Conservation (phyloP, 1,140 invertebrate species). For the Drosophila pandora region DNA sequence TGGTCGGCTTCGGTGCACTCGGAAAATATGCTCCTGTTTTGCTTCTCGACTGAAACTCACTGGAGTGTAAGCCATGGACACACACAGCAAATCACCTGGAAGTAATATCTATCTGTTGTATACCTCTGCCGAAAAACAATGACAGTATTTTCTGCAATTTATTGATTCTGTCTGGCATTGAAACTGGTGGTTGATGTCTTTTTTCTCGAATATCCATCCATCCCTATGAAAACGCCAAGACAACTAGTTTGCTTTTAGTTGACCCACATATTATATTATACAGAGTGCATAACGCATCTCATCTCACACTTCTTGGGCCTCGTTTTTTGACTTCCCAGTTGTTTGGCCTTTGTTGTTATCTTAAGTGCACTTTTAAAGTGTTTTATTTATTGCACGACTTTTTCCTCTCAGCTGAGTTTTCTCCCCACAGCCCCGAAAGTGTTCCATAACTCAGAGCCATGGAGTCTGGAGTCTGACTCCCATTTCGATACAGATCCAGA, state of each 20-base stretch:
- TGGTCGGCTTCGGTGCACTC: slow-evolving; percentile 24
- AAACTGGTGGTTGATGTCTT: slow-evolving; percentile 57
- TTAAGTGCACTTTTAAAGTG: slow-evolving; percentile 77
- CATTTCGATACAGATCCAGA: slow-evolving; percentile 35
- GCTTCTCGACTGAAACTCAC: slow-evolving; percentile 43
- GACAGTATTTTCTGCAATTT: slow-evolving; percentile 54
- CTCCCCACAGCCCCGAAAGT: slow-evolving; percentile 48
- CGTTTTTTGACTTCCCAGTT: slow-evolving; percentile 39
- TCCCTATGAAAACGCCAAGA: slow-evolving; percentile 1
- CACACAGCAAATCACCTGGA: slow-evolving; percentile 76
- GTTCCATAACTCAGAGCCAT: slow-evolving; percentile 68
- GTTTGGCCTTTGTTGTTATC: slow-evolving; percentile 55
- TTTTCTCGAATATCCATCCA: slow-evolving; percentile 12
- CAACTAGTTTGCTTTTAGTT: slow-evolving; percentile 20
- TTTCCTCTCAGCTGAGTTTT: slow-evolving; percentile 33
- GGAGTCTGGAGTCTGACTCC: slow-evolving; percentile 25
- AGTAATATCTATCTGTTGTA: slow-evolving; percentile 63
- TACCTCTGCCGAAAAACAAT: slow-evolving; percentile 27
- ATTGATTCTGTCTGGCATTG: slow-evolving; percentile 80
- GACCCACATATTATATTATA: slow-evolving; percentile 68
- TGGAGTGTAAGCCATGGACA: slow-evolving; percentile 75
- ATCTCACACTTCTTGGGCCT: slow-evolving; percentile 38
- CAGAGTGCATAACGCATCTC: slow-evolving; percentile 24
- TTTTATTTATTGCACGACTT: slow-evolving; percentile 81
- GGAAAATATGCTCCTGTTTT: slow-evolving; percentile 55